Evolutionary conservation across 2,113 vertebrate species (phyloP).

Genomic region (Cephalopterus ornatus): DNA sequence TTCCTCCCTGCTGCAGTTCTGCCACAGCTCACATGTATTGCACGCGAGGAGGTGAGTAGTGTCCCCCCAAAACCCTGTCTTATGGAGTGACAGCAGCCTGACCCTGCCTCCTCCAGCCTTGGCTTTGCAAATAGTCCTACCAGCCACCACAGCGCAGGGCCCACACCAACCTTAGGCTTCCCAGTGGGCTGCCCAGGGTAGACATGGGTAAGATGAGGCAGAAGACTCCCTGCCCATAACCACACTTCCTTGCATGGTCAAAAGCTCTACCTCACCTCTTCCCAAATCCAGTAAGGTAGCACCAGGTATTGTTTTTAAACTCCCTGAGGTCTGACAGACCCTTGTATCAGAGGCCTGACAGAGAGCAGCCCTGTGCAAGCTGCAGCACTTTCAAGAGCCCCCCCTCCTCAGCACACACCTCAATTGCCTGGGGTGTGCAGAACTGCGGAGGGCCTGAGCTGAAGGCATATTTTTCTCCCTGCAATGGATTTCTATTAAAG

Average conservation of each 20-base stretch:
- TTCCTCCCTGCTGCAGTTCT: neutral
- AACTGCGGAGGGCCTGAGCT: neutral
- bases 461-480: neutral
- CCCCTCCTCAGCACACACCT: neutral
- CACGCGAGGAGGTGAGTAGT: fast-evolving
- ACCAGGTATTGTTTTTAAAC: neutral
- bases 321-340: neutral
- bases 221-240: neutral
- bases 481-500: conserved; percentile 44
- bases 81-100: neutral
- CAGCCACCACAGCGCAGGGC: neutral
- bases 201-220: neutral
- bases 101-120: neutral
- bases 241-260: neutral
- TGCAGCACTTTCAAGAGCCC: neutral
- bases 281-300: neutral
- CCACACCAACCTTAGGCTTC: neutral
- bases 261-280: neutral
- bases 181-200: too few species aligned
- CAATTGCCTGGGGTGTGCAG: neutral
- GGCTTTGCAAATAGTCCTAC: neutral
- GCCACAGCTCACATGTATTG: neutral
- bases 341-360: neutral
- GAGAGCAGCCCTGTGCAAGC: neutral
- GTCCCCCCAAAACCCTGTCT: neutral